Evolutionary conservation across 2,888 invertebrate species (phyloP).

Genomic region (Volucella inflata): DNA sequence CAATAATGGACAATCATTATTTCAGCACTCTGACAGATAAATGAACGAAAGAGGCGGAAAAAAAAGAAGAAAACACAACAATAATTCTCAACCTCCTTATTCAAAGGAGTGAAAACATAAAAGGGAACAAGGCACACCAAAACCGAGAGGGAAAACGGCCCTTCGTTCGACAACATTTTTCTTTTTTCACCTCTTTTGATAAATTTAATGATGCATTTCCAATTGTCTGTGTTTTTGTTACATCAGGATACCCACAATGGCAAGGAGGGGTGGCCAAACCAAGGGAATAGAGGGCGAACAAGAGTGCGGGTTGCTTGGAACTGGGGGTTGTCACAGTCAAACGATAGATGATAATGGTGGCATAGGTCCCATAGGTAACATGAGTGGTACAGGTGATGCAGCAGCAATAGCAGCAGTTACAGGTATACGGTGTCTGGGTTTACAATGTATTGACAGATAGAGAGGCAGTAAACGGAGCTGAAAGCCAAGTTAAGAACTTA

Average conservation of each 20-base stretch:
- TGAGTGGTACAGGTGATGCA: conserved; percentile 11
- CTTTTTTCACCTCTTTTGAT: not conserved
- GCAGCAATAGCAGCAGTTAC: not conserved
- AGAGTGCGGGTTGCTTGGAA: conserved; percentile 5
- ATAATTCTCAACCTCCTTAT: too few species aligned
- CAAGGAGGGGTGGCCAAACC: not conserved
- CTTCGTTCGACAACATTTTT: not conserved
- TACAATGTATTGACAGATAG: conserved; percentile 42
- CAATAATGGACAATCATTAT: conserved; percentile 48
- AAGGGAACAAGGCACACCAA: conserved; percentile 9
- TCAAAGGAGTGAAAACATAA: conserved; percentile 1
- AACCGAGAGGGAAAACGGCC: conserved; percentile 27
- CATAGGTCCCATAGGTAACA: conserved; percentile 9
- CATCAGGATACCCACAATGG: not conserved
- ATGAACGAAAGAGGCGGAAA: not conserved
- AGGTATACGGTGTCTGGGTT: not conserved
- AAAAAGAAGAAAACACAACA: too few species aligned
- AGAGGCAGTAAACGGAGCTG: conserved; percentile 23
- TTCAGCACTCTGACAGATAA: conserved; percentile 13
- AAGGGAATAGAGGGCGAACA: not conserved
- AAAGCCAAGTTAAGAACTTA: not conserved
- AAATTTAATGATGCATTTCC: conserved; percentile 54
- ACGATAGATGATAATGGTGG: conserved; percentile 16
- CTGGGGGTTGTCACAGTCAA: conserved; percentile 11
- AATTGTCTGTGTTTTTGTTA: conserved; percentile 49